Percentiles rank a stretch among this genome's conserved stretches.
phyloP scores from a whole-genome alignment of 2,888 invertebrate genomes.

The Sarcophaga rosellei region DNA sequence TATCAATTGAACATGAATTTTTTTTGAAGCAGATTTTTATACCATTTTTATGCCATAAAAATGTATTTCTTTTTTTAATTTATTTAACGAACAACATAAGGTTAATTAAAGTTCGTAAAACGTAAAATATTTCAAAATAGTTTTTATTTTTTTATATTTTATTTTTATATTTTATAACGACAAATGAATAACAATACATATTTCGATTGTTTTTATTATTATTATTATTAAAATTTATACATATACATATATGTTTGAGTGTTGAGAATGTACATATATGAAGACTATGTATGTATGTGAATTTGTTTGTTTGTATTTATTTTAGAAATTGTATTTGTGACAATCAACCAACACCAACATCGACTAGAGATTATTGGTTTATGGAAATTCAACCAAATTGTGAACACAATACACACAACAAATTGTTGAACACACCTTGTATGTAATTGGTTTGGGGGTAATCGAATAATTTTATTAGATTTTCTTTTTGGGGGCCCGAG shows the following conservation, averaged over 20 bases:
- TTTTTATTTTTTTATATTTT: too few species aligned
- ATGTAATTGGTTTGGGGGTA: too few species aligned
- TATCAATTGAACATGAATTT: constrained; percentile 50
- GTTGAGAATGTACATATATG: too few species aligned
- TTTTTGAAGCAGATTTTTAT: not conserved
- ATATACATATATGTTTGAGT: too few species aligned
- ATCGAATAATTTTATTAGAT: too few species aligned
- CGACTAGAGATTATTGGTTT: constrained; percentile 7
- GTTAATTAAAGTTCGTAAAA: constrained; percentile 58
- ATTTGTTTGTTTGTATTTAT: not conserved
- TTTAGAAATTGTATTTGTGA: too few species aligned
- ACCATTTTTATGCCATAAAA: not conserved
- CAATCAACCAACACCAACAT: too few species aligned
- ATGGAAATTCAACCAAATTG: constrained; percentile 2
- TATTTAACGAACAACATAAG: constrained; percentile 48
- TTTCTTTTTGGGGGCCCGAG: not conserved
- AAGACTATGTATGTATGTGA: not conserved
- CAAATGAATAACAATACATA: too few species aligned
- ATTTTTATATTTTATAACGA: too few species aligned
- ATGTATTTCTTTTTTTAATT: not conserved
- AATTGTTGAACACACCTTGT: not conserved
- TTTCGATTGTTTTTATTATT: too few species aligned
- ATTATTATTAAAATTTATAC: too few species aligned
- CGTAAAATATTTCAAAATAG: too few species aligned
- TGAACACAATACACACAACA: not conserved